Conservation (phyloP, 2,888 invertebrate genomes). For the Ochropleura leucogaster region DNA sequence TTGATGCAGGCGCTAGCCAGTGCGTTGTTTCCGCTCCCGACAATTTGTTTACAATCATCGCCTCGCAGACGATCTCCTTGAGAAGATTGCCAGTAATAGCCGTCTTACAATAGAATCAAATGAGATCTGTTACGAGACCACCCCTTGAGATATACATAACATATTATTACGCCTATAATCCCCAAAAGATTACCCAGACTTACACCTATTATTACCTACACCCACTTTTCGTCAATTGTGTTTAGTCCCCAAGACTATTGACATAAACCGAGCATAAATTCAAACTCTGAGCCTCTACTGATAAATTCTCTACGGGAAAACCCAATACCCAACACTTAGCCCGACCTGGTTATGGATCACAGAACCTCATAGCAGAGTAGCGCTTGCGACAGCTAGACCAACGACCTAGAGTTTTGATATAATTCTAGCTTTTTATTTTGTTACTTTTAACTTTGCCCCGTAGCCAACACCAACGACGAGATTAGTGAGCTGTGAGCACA, state of each 20-base stretch:
- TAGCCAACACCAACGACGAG: no score
- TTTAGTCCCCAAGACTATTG: not conserved
- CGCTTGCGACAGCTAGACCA: not conserved
- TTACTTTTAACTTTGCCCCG: no score
- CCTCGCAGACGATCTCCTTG: constrained; percentile 40
- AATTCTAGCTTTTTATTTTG: not conserved
- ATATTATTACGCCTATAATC: not conserved
- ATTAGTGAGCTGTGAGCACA: not conserved
- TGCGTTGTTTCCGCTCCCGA: constrained; percentile 42
- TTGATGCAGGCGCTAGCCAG: constrained; percentile 24
- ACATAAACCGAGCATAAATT: not conserved
- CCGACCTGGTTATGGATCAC: not conserved
- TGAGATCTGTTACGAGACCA: constrained; percentile 19
- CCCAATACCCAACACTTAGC: not conserved
- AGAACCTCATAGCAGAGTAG: not conserved
- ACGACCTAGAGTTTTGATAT: not conserved
- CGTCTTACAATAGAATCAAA: constrained; percentile 30
- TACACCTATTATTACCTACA: not conserved
- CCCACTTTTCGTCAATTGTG: not conserved
- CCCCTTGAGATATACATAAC: constrained; percentile 19
- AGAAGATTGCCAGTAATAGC: constrained; percentile 30
- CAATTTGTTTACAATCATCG: constrained; percentile 48
- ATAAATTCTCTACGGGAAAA: not conserved
- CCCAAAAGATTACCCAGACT: not conserved
- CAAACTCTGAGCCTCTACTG: not conserved